Percentiles rank a stretch among this genome's conserved stretches.
Evolutionary conservation across 2,113 vertebrate genomes (phyloP).

Genomic region (Pollimyrus isidori): DNA sequence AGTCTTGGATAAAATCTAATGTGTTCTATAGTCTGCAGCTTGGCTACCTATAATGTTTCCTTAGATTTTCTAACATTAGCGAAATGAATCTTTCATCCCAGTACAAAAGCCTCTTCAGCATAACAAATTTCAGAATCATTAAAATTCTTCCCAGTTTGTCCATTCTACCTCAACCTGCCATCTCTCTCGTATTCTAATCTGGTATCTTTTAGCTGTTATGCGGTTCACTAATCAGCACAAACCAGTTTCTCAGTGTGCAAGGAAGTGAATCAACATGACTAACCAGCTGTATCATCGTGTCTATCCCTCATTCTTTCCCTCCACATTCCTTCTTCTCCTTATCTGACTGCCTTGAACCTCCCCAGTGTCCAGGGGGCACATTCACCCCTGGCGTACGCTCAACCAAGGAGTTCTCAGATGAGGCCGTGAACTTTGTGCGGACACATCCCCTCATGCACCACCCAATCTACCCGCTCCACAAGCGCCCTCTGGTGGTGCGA

Average conservation of each 20-base stretch:
- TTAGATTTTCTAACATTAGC: neutral
- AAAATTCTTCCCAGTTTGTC: neutral
- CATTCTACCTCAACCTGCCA: neutral
- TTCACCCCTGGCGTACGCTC: slow-evolving; percentile 69
- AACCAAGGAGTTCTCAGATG: slow-evolving; percentile 72
- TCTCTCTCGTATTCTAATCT: neutral
- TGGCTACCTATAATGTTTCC: neutral
- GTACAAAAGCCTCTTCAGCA: neutral
- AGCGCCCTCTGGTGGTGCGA: slow-evolving; percentile 71
- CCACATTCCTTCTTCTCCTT: neutral
- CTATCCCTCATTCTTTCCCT: neutral
- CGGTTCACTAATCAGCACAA: neutral
- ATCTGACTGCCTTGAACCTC: neutral
- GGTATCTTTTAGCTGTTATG: neutral
- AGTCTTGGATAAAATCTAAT: neutral
- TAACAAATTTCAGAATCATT: neutral
- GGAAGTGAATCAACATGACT: neutral
- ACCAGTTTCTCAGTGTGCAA: neutral
- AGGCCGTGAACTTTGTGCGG: slow-evolving; percentile 72
- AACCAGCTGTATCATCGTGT: neutral
- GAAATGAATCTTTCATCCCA: neutral
- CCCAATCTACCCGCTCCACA: slow-evolving; percentile 67
- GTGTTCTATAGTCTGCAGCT: neutral
- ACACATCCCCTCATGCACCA: slow-evolving; percentile 74
- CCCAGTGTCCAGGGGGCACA: slow-evolving; percentile 72